phyloP scores from a whole-genome alignment of 2,888 invertebrate species.

The Teleiodes luculella region DNA sequence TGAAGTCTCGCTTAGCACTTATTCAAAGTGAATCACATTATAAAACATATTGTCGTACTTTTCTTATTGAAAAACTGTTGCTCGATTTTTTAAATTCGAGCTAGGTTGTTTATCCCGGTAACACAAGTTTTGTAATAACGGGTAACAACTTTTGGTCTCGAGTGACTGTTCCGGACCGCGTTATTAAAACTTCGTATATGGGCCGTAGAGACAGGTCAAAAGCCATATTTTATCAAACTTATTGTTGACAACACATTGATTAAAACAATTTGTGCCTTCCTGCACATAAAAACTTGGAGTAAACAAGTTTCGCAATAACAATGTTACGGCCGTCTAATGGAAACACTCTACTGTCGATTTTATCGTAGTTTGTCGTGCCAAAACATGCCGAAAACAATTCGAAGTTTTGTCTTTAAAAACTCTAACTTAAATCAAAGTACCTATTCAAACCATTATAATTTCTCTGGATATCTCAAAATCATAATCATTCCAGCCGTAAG shows the following conservation, averaged over 20 bases:
- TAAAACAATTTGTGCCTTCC: not conserved
- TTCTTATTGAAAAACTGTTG: too few relatives aligned
- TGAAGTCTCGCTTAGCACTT: too few relatives aligned
- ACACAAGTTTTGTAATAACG: not conserved
- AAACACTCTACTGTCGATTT: not conserved
- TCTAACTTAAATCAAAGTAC: too few relatives aligned
- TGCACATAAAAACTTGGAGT: not conserved
- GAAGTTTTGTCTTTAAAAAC: too few relatives aligned
- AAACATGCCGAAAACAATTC: not conserved
- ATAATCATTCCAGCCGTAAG: too few relatives aligned
- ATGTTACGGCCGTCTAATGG: not conserved
- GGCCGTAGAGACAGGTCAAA: not conserved
- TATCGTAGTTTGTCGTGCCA: not conserved
- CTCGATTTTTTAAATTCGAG: not conserved
- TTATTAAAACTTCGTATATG: slow-evolving; percentile 14
- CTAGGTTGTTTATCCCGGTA: not conserved
- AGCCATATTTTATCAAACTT: slow-evolving; percentile 5
- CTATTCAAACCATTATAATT: too few relatives aligned
- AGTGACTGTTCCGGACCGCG: slow-evolving; percentile 3
- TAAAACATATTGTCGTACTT: too few relatives aligned
- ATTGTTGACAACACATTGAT: slow-evolving; percentile 1
- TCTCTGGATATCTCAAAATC: too few relatives aligned
- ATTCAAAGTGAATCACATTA: too few relatives aligned
- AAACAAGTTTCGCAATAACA: slow-evolving; percentile 6
- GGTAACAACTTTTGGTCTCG: slow-evolving; percentile 4